Evolutionary conservation across 2,888 invertebrate genomes (phyloP), one percentile per base, ranked within the genome.

Genomic region (Timema podura): DNA sequence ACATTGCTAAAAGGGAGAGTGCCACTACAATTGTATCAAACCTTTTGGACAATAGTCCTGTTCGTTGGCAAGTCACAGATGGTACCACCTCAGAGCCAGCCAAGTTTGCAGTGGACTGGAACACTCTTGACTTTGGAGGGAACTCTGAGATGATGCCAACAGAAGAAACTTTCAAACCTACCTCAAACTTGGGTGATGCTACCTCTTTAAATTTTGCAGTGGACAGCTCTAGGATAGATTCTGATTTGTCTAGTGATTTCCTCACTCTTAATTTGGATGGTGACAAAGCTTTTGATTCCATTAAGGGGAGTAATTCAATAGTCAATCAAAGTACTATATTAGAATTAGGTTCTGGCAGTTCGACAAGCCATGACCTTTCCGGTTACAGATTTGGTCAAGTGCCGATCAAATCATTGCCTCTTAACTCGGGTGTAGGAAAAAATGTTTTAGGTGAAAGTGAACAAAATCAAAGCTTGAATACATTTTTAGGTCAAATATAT

Each of bases 1-100:
- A 73, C 30, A 71, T 74, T 49, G 74, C 74, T 47, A 54, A 67
- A 51, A 68, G 71, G 48, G 65, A 70, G 51, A 9, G 16, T 45
- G 10, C 45, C 7, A 48, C 16, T 30, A 49, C 7, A 16, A n/a
- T 45, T 5, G 67, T 48, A 13, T 45, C 30, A 3, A 49, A 13
- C 16, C 30, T 44, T 44, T 11, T 44, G n/a, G 44, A 61, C 45
- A 45, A 61, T 44, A 45, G 11, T 30, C 61, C 44, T 6, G 44
- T 45, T 44, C 44, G 44, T 6, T 61, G 61, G 61, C 30, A 61
- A 44, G 61, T 45, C 10, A 8, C 44, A 44, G 11, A 9, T 61
- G 16, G 11, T 15, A 45, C 45, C 11, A 45, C 11, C 9, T 15
- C 15, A 6, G 16, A 9, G 5, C 9, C 57, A 9, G 30, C 10